Base-by-base conservation (phyloP, 2,113 vertebrate species). In the Vidua chalybeata region DNA sequence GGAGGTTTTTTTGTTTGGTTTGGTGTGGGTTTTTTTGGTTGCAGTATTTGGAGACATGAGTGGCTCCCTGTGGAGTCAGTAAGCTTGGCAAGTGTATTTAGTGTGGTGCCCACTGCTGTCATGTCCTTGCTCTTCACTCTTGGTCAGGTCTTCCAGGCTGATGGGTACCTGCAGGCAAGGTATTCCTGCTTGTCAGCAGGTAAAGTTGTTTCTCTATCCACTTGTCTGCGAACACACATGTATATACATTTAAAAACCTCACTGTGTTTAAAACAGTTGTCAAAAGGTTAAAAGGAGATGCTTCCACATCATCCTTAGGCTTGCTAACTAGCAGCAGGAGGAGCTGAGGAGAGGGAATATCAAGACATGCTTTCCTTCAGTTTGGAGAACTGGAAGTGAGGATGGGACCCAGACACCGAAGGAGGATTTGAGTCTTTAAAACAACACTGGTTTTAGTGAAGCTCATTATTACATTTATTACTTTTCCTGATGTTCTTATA, bases 301-400 rank as follows among this genome's bases (percentile, higher is more conserved):
- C 48, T 87, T 21, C 51, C 22, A 41, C 23, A 15, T 63, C 45
- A 51, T 54, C 17, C n/a, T 43, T 37, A 24, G 41, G 11, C 45
- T 76, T 80, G 14, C 21, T 35, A 33, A 3, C 33, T 43, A 21
- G 27, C 54, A 56, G 20, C 5, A 45, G 39, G 30, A 80, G 52
- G 28, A 52, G 17, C 15, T 33, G 19, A 75, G n/a, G 46, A 64
- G 21, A 18, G n/a, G 11, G 12, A 79, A 31, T 31, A 20, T 14
- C 28, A 51, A 45, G 15, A 26, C 4, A 35, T 5, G 8, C 26
- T 61, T 3, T 4, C 11, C 30, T 68, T 64, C 2, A 0, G 5
- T 59, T 80, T 58, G 80, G 46, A 21, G 24, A 91, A 21, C 37
- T 49, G 28, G 19, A 63, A 41, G 14, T 30, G 17, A 30, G 7